phyloP scores from a whole-genome alignment of 2,113 vertebrate species.

The Rhynchopsitta pachyrhyncha region DNA sequence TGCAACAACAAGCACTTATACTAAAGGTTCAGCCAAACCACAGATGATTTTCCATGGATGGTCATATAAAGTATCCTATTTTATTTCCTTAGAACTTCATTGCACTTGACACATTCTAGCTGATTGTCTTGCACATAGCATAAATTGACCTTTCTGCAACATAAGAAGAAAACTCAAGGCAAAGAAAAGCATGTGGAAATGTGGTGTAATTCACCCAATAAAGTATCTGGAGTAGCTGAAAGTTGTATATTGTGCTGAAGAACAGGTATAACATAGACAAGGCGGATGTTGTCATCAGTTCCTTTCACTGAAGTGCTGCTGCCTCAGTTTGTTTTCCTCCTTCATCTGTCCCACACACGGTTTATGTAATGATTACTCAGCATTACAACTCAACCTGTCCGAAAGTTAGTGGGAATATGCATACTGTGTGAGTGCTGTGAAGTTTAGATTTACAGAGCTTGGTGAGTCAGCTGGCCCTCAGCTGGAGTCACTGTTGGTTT shows the following conservation, averaged over 20 bases:
- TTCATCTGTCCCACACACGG: neutral
- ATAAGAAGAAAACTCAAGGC: neutral
- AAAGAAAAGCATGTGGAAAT: neutral
- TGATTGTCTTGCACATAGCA: neutral
- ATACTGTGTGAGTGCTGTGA: neutral
- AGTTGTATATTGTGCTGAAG: neutral
- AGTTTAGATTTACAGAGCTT: neutral
- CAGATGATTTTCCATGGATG: neutral
- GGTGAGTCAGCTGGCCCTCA: conserved; percentile 54
- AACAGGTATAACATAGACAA: neutral
- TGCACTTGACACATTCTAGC: neutral
- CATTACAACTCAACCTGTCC: neutral
- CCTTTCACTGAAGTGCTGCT: neutral
- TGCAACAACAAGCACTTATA: neutral
- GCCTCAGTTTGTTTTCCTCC: neutral
- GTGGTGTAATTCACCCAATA: neutral
- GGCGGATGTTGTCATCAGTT: neutral
- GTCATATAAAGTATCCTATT: neutral
- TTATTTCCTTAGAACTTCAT: neutral
- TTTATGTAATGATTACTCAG: conserved; percentile 25
- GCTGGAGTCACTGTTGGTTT: conserved; percentile 38
- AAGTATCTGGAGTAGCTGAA: neutral
- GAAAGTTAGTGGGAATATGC: neutral
- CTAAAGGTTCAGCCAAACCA: neutral
- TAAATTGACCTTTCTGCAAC: neutral